Percentiles rank a stretch among this genome's conserved stretches.
phyloP scores from a whole-genome alignment of 2,797 vertebrate species.

The Rhinogobio ventralis region DNA sequence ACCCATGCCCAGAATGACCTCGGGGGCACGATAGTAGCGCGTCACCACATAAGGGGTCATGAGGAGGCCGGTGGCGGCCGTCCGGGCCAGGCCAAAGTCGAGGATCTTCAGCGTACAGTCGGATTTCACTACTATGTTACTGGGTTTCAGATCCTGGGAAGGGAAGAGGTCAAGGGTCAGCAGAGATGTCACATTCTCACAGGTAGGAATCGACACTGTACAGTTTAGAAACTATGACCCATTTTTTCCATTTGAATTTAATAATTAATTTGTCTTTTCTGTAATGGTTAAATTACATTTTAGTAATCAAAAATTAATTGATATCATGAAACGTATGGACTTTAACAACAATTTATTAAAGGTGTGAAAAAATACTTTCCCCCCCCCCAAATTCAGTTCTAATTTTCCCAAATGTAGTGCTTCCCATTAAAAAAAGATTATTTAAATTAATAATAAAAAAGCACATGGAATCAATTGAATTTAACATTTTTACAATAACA shows the following conservation, averaged over 20 bases:
- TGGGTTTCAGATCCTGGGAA: constrained; percentile 94
- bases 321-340: neutral
- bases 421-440: neutral
- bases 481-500: no score
- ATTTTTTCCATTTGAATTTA: neutral
- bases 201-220: neutral
- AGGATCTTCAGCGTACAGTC: constrained; percentile 99
- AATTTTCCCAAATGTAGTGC: neutral
- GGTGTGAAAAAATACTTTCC: no score
- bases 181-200: neutral
- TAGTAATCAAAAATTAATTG: neutral
- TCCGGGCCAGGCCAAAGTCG: constrained; percentile 96
- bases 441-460: neutral
- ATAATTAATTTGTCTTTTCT: neutral
- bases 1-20: constrained; percentile 98
- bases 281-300: neutral
- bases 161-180: neutral
- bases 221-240: neutral
- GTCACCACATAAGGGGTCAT: constrained; percentile 99
- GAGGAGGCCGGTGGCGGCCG: constrained; percentile 95
- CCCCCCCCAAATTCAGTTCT: no score
- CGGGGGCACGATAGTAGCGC: constrained; percentile 96
- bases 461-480: neutral
- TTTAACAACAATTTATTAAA: no score
- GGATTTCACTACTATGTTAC: constrained; percentile 98